Evolutionary conservation across 2,797 vertebrate species (phyloP).

Genomic region (Avahi laniger): DNA sequence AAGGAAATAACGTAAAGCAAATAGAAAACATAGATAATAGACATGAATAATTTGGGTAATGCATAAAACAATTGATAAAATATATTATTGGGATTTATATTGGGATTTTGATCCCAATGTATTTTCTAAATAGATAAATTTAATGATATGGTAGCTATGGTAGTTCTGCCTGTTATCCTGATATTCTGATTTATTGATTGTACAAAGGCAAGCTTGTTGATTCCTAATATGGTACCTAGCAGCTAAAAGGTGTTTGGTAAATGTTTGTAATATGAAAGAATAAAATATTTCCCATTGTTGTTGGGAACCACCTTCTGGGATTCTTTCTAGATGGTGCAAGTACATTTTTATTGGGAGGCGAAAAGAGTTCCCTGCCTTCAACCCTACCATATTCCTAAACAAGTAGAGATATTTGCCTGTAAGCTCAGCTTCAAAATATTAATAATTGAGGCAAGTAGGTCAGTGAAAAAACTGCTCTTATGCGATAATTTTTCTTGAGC

Average conservation of each 20-base stretch:
- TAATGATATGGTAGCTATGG: background rate
- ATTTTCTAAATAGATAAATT: background rate
- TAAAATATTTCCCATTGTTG: background rate
- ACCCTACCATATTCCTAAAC: background rate
- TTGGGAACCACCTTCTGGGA: background rate
- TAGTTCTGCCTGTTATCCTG: background rate
- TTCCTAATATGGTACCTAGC: background rate
- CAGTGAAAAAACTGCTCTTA: background rate
- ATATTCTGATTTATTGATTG: background rate
- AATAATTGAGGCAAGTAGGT: background rate
- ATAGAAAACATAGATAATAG: background rate
- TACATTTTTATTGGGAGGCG: background rate
- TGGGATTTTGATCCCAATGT: background rate
- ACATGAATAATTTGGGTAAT: background rate
- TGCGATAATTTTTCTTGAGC: background rate
- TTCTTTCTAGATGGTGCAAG: background rate
- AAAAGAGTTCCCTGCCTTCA: background rate
- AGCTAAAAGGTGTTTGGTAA: background rate
- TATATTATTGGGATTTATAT: background rate
- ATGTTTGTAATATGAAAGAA: background rate
- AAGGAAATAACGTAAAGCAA: background rate
- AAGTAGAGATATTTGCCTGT: background rate
- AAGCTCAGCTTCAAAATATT: background rate
- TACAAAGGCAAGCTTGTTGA: background rate
- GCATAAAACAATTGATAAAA: background rate